Evolutionary conservation across 2,113 vertebrate species (phyloP), one percentile per base, ranked within the genome.

Genomic region (Melanotaenia duboulayi): DNA sequence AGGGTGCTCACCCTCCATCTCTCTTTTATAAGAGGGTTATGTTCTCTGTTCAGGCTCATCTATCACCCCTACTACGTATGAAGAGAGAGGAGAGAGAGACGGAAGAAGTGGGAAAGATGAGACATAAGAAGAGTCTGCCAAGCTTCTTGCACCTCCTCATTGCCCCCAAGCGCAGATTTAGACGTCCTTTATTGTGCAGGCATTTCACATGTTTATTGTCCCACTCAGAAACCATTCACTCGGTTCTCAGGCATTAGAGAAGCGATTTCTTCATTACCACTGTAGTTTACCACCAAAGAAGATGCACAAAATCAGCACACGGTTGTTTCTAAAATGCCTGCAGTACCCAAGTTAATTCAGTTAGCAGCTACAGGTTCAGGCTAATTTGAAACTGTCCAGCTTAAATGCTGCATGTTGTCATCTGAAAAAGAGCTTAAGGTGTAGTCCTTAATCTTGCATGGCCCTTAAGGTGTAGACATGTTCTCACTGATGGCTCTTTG

Each of bases 151-250:
- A 83, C 84, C 79, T 86, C 79, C 77, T 85, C 81, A 58, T 71
- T 78, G 87, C 83, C 85, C 78, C 77, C 64, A 8, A 90, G 85
- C 85, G n/a, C 59, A 60, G 85, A 82, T 89, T 88, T 88, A 87
- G 73, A 80, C 64, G 68, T 73, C 39, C 71, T 61, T 83, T 74
- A 87, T 85, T 91, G 87, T 88, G 80, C 69, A 50, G 84, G 80
- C 68, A 72, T 83, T 87, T 74, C 77, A 62, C 71, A 65, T 74
- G 67, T 82, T 82, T 83, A 89, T 80, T 83, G 78, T 86, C 70
- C 75, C 56, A 28, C 81, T 84, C 46, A 24, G 62, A 69, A 82
- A 58, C 44, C 76, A 76, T 84, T 87, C 52, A 20, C 32, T 75
- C 1, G 12, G 22, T 77, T 67, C 44, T 37, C 40, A 79, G 76